phyloP scores from a whole-genome alignment of 2,113 vertebrate species.

The Cromileptes altivelis region DNA sequence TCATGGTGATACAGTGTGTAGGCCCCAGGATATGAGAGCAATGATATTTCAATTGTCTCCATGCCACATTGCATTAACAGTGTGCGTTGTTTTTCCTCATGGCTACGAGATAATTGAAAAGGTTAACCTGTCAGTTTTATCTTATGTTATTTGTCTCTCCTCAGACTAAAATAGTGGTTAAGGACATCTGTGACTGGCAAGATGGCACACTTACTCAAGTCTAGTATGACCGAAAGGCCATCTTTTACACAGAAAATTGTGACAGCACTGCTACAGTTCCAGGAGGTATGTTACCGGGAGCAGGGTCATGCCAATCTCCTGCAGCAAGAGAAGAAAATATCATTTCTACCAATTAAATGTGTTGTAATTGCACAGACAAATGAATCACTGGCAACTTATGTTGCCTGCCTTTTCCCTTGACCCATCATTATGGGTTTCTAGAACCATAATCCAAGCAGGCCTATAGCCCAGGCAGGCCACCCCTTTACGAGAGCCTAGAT shows the following conservation, averaged over 20 bases:
- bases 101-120: slow-evolving; percentile 79
- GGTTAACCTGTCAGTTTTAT: slow-evolving; percentile 80
- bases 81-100: slow-evolving; percentile 58
- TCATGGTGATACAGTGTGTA: slow-evolving; percentile 48
- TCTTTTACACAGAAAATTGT: slow-evolving; percentile 34
- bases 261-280: slow-evolving; percentile 38
- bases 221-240: slow-evolving; percentile 54
- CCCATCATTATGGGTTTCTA: slow-evolving; percentile 4
- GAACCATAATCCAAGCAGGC: slow-evolving; percentile 17
- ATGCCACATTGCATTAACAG: slow-evolving; percentile 72
- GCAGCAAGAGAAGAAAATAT: neutral
- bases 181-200: slow-evolving; percentile 62
- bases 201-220: slow-evolving; percentile 49
- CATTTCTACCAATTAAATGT: neutral
- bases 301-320: neutral
- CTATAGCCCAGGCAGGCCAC: slow-evolving; percentile 41
- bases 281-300: slow-evolving; percentile 9
- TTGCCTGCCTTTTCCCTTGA: slow-evolving; percentile 8
- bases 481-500: slow-evolving; percentile 23
- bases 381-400: neutral
- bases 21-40: slow-evolving; percentile 61
- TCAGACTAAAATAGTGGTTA: slow-evolving; percentile 49
- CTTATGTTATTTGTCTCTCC: slow-evolving; percentile 62
- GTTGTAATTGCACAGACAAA: neutral
- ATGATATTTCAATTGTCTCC: slow-evolving; percentile 78